Conservation (phyloP, 2,888 invertebrate genomes). For the Cosmia pyralina region DNA sequence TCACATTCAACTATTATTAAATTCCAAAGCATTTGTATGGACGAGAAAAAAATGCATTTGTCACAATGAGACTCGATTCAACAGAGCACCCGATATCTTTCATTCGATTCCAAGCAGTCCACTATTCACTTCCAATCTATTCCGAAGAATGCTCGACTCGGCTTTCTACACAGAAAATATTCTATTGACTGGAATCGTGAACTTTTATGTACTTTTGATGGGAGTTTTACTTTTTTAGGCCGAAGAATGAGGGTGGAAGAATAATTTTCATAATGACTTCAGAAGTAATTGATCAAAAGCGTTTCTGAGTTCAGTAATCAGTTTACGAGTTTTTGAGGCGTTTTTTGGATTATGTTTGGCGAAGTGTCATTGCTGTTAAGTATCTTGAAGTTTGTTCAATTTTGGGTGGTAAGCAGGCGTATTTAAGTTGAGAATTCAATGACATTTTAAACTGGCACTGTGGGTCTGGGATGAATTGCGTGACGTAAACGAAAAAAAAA, state of each 20-base stretch:
- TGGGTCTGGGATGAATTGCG: background rate
- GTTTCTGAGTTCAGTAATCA: conserved; percentile 45
- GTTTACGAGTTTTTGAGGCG: conserved; percentile 28
- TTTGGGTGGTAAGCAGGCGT: background rate
- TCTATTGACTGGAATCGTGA: conserved; percentile 53
- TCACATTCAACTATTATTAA: conserved; percentile 63
- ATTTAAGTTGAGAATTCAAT: background rate
- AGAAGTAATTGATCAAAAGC: conserved; percentile 63
- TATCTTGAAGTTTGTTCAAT: conserved; percentile 15
- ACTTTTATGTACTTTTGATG: conserved; percentile 62
- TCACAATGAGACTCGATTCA: conserved; percentile 66
- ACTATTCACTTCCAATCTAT: conserved; percentile 63
- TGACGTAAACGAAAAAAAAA: background rate
- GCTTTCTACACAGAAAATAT: conserved; percentile 60
- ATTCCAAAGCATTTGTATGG: conserved; percentile 57
- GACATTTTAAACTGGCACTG: background rate
- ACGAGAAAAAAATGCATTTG: conserved; percentile 65
- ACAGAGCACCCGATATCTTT: conserved; percentile 65
- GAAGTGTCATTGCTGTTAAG: conserved; percentile 39
- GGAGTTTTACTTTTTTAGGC: conserved; percentile 52
- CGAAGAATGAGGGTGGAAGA: conserved; percentile 37
- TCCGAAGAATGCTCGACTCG: conserved; percentile 62
- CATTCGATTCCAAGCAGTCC: conserved; percentile 67
- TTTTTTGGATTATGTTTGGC: conserved; percentile 28
- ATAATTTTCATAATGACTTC: conserved; percentile 56